Evolutionary conservation across 2,888 invertebrate genomes (phyloP).

Genomic region (Mactromeris polynyma): DNA sequence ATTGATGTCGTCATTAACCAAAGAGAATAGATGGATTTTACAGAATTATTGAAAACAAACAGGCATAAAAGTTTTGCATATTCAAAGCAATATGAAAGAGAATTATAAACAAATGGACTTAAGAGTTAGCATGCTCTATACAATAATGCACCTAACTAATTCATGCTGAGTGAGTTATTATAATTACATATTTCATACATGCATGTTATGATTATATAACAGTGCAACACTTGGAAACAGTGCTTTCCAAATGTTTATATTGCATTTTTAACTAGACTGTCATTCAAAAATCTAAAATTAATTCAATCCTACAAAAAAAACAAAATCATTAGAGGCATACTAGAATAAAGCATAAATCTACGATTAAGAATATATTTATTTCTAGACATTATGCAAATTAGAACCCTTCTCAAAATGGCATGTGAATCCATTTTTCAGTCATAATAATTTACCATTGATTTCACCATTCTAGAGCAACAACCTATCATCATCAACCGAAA

Average conservation of each 20-base stretch:
- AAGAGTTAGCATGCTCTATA: not conserved
- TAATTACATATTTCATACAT: not conserved
- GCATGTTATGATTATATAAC: not conserved
- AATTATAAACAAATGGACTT: not conserved
- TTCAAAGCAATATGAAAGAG: not conserved
- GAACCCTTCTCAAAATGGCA: not conserved
- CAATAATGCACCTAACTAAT: not conserved
- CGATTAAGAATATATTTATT: not conserved
- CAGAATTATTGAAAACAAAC: not conserved
- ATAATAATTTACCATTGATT: too few relatives aligned
- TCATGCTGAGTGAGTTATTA: not conserved
- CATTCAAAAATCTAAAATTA: constrained; percentile 5
- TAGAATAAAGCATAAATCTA: not conserved
- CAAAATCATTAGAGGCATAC: not conserved
- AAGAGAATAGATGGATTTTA: not conserved
- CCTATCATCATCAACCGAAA: too few relatives aligned
- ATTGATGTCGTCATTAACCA: not conserved
- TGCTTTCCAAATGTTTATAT: not conserved
- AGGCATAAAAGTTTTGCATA: not conserved
- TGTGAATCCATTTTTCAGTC: too few relatives aligned
- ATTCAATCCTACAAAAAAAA: not conserved
- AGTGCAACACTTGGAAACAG: not conserved
- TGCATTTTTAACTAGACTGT: not conserved
- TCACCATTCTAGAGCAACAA: too few relatives aligned
- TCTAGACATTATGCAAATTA: not conserved